Conservation (phyloP, 2,888 invertebrate genomes). For the Phorcus lineatus region DNA sequence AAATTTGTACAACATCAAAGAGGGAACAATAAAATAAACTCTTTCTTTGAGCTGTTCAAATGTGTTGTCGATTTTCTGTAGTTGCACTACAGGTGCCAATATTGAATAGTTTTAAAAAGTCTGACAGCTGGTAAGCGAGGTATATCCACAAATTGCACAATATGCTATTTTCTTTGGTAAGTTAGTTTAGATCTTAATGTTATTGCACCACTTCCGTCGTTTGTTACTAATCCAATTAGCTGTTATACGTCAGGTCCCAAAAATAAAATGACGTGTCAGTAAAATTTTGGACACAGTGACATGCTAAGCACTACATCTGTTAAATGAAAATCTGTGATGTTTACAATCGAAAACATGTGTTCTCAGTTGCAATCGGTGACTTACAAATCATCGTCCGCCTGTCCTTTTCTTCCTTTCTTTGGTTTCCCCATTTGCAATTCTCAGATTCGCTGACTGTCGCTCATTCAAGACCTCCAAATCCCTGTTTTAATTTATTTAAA, state of each 20-base stretch:
- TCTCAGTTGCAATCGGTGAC: conserved; percentile 6
- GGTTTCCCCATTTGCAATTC: conserved; percentile 64
- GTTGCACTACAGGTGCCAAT: too few relatives aligned
- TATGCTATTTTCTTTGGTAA: too few relatives aligned
- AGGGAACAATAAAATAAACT: too few relatives aligned
- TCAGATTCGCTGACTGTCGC: neutral
- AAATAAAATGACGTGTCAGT: neutral
- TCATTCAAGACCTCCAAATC: neutral
- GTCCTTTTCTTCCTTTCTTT: conserved; percentile 65
- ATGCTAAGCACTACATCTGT: neutral
- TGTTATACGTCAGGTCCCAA: neutral
- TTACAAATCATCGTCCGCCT: conserved; percentile 56
- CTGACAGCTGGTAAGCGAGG: too few relatives aligned
- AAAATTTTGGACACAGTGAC: neutral
- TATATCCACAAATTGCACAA: too few relatives aligned
- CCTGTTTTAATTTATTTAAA: neutral
- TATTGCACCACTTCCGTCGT: conserved; percentile 36
- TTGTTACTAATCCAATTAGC: conserved; percentile 29
- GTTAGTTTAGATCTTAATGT: neutral
- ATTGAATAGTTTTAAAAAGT: too few relatives aligned
- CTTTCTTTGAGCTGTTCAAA: too few relatives aligned
- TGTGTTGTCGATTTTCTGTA: too few relatives aligned
- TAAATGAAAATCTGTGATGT: too few relatives aligned
- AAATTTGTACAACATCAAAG: too few relatives aligned
- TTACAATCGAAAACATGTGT: neutral